These are phyloP conservation scores for Catamblyrhynchus diadema DNA, from an alignment of 2,797 vertebrate species.

Conservation along the genomic window DNA sequence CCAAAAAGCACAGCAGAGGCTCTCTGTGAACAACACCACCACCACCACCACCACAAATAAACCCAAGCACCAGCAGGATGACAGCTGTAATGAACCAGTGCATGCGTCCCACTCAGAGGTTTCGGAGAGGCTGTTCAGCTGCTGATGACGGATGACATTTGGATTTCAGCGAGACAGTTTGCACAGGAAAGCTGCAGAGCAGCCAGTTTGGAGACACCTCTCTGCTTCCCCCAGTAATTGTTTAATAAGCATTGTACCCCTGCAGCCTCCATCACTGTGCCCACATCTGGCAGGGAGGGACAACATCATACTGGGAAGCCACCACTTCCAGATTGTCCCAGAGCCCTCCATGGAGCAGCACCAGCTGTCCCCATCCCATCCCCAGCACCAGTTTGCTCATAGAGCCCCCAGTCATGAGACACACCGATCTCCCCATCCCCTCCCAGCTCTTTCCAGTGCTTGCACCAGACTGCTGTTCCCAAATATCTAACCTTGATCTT, in stretches of 20 bases:
- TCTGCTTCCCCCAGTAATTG: not conserved
- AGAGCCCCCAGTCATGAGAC: not conserved
- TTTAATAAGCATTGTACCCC: conserved; percentile 15
- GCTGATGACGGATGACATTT: conserved; percentile 59
- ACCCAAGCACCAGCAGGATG: conserved; percentile 26
- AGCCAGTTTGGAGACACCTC: conserved; percentile 32
- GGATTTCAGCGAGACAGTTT: conserved; percentile 31
- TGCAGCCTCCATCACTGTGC: not conserved
- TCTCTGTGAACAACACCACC: not conserved
- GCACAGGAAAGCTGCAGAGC: conserved; percentile 36
- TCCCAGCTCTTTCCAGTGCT: accelerated
- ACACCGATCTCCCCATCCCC: accelerated
- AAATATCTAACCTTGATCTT: conserved; percentile 60
- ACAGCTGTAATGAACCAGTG: conserved; percentile 58
- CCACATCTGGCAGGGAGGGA: not conserved
- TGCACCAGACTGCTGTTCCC: not conserved
- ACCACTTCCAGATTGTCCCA: not conserved
- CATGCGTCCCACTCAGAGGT: conserved; percentile 36
- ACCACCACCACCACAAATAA: conserved; percentile 24
- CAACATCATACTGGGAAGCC: not conserved
- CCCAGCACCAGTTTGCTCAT: accelerated
- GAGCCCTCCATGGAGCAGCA: accelerated
- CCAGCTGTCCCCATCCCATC: not conserved
- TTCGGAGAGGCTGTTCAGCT: conserved; percentile 32
- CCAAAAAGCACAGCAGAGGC: conserved; percentile 32